A percentile compares a stretch with the other conserved stretches of the same genome.
Conservation (phyloP, 2,797 vertebrate species). For the Hozukius guyotensis region DNA sequence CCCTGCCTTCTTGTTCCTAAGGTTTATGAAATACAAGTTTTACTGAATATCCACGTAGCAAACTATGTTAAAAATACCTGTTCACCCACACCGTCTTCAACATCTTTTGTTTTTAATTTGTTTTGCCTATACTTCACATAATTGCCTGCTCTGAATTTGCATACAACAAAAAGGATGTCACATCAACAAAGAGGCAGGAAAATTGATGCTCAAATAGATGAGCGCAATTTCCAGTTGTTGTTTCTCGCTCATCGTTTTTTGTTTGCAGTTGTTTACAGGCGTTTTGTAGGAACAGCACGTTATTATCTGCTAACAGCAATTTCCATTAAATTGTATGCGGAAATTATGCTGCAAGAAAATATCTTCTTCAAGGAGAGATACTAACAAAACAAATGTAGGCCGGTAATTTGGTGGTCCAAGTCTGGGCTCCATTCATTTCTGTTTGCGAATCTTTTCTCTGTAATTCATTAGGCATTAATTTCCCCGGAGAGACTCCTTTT, state of each 20-base stretch:
- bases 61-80: not conserved
- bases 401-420: slow-evolving; percentile 23
- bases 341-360: slow-evolving; percentile 45
- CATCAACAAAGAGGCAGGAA: not conserved
- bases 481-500: slow-evolving; percentile 35
- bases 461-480: slow-evolving; percentile 47
- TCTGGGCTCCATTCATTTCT: slow-evolving; percentile 25
- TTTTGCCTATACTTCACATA: not conserved
- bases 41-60: not conserved
- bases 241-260: slow-evolving; percentile 4
- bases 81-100: not conserved
- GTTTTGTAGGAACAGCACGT: slow-evolving; percentile 18
- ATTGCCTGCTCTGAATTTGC: slow-evolving; percentile 1
- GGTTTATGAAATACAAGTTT: slow-evolving; percentile 7
- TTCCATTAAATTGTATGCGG: slow-evolving; percentile 30
- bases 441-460: slow-evolving; percentile 14
- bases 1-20: not conserved
- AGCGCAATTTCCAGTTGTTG: slow-evolving; percentile 28
- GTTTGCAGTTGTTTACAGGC: slow-evolving; percentile 9
- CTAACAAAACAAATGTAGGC: slow-evolving; percentile 19
- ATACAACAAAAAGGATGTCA: not conserved
- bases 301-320: slow-evolving; percentile 33
- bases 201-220: slow-evolving; percentile 1
- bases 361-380: slow-evolving; percentile 26
- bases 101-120: not conserved